Base-by-base conservation (phyloP, 2,113 vertebrate genomes). In the Etia nguti region DNA sequence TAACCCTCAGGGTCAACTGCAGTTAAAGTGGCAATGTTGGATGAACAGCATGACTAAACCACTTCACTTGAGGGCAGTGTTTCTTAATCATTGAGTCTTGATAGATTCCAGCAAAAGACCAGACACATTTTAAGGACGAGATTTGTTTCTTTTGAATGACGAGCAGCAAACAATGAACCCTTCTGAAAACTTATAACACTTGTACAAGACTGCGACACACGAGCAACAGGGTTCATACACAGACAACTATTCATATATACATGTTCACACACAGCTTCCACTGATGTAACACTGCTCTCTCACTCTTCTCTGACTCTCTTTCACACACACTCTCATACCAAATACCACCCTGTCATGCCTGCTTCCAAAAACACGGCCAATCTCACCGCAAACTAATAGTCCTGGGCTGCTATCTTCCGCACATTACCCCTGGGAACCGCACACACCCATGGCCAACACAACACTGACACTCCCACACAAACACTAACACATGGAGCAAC, bases 351-450 rank as follows among this genome's bases (percentile, higher is more conserved):
- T 90, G 86, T 89, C 90, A 93, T 81, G 85, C 81, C 62, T 89
- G 83, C 92, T 91, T 92, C 87, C 90, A 94, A 85, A 81, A 92
- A 92, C 92, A 92, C n/a, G 20, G 88, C 90, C 93, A 93, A 92
- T 88, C 77, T 77, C 52, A 87, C 93, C 92, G 1, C 93, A 91
- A 65, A 92, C 90, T 94, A 94, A 94, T 92, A 89, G 90, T 85
- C 87, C 56, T 77, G 85, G 83, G 81, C 75, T 75, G 83, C 87
- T 90, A 94, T 94, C 91, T 91, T 70, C 90, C 83, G 57, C 90
- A 86, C 84, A 85, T 90, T 82, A 86, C 90, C 79, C 83, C 52
- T 70, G 88, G 82, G 88, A 91, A 68, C 57, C 65, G 36, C 75
- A 54, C 26, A 77, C 81, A 85, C 4, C 5, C 56, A 90, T 82